Evolutionary conservation across 2,888 invertebrate genomes (phyloP), one percentile per base, ranked within the genome.

Genomic region (Isotomurus palustris): DNA sequence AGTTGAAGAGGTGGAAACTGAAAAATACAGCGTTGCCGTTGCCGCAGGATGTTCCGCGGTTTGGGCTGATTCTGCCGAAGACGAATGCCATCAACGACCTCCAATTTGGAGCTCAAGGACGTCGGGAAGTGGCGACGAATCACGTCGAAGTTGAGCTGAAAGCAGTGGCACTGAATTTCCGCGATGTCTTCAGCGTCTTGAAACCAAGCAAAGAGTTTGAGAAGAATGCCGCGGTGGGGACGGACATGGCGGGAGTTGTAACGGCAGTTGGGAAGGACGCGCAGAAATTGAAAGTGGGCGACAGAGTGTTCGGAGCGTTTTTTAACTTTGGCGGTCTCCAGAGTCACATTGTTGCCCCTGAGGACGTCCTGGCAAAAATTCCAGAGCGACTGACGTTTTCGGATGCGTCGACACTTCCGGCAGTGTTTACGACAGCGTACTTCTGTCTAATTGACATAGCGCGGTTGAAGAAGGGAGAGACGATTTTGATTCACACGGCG

Each of bases 401-500:
- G 27, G 60, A 56, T 5, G 63, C 52, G 19, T 50, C 54, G 2
- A 60, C 63, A 1, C 50, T 63, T 10, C 63, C 63, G 17, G 49
- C 45, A 1, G 60, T 28, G 10, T 63, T 56, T 35, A 14, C 28
- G 4, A 60, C 63, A 1, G 29, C 52, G 12, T 57, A 59, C 36
- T 38, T 56, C n/a, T 45, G 56, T 21, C 36, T 63, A 22, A 27
- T 60, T 3, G 51, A 4, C 6, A 35, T 63, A 12, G 63, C 60
- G 10, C 32, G 55, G 10, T 29, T 63, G 35, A 36, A 51, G 28
- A 25, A 28, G 4, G 49, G 50, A 14, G 63, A 63, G 2, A 50
- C 51, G 1, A 55, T 63, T 2, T 28, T 63, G 35, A 60, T 63
- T 40, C 63, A 60, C 27, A 54, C 58, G 17, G 63, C 28, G 17